Conservation (phyloP, 2,113 vertebrate species). For the Tauraco erythrolophus region DNA sequence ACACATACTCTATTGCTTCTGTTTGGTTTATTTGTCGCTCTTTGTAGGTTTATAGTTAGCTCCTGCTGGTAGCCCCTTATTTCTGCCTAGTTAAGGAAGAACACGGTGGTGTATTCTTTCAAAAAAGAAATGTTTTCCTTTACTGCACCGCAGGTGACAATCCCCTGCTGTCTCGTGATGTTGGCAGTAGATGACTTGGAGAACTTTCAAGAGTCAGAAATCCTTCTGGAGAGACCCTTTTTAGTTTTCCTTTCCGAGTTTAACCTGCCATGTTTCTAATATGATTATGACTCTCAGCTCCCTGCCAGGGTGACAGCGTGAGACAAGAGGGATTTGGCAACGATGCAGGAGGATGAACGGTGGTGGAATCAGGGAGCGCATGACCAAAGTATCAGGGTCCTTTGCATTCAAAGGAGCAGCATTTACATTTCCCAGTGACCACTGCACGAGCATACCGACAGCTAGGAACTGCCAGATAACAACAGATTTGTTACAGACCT, state of each 20-base stretch:
- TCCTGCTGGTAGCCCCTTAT: conserved; percentile 39
- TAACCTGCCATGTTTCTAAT: conserved; percentile 37
- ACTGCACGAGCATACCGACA: background rate
- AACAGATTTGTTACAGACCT: conserved; percentile 35
- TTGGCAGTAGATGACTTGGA: background rate
- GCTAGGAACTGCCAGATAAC: background rate
- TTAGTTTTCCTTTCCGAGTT: background rate
- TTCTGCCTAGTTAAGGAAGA: conserved; percentile 44
- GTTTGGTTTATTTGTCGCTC: background rate
- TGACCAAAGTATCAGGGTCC: background rate
- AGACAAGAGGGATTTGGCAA: conserved; percentile 35
- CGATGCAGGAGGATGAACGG: background rate
- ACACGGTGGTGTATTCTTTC: background rate
- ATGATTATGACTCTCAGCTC: background rate
- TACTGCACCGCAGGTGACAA: background rate
- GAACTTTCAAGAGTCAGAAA: conserved; percentile 1
- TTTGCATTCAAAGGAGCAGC: conserved; percentile 19
- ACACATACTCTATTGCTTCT: background rate
- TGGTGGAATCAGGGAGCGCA: background rate
- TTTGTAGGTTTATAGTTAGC: background rate
- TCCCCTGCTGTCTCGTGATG: background rate
- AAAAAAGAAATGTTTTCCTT: background rate
- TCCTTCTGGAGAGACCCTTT: background rate
- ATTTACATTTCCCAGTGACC: conserved; percentile 34
- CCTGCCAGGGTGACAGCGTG: conserved; percentile 57